These are phyloP conservation scores for Ceriagrion tenellum DNA, from an alignment of 2,888 invertebrate species.

Conservation along the genomic window DNA sequence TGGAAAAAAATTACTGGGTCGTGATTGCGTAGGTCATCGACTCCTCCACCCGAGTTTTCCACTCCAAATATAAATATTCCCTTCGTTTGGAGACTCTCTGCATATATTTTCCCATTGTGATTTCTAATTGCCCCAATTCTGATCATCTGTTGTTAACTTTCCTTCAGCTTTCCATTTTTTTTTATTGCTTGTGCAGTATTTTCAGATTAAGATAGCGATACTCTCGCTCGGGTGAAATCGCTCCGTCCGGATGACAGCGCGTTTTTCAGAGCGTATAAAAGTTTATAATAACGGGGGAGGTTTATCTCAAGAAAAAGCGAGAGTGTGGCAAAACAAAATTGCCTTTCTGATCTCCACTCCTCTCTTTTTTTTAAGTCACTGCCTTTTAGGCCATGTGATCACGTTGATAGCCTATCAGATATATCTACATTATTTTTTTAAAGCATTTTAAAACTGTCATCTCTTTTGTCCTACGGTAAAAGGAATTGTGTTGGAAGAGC, in stretches of 20 bases:
- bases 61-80: no score
- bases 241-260: background rate
- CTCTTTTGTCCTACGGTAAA: no score
- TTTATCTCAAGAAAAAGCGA: background rate
- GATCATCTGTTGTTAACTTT: background rate
- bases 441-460: no score
- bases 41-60: no score
- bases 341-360: background rate
- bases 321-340: background rate
- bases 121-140: background rate
- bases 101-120: background rate
- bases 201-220: background rate
- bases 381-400: background rate
- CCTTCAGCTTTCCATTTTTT: slow-evolving; percentile 3
- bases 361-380: background rate
- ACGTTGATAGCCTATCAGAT: background rate
- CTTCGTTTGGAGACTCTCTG: no score
- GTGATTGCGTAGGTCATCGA: no score
- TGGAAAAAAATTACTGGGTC: no score
- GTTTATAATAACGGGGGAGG: background rate
- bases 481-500: no score
- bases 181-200: background rate
- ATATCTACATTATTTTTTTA: no score
- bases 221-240: slow-evolving; percentile 7
- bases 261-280: background rate